Evolutionary conservation across 2,797 vertebrate genomes (phyloP).

Genomic region (Carapus acus): DNA sequence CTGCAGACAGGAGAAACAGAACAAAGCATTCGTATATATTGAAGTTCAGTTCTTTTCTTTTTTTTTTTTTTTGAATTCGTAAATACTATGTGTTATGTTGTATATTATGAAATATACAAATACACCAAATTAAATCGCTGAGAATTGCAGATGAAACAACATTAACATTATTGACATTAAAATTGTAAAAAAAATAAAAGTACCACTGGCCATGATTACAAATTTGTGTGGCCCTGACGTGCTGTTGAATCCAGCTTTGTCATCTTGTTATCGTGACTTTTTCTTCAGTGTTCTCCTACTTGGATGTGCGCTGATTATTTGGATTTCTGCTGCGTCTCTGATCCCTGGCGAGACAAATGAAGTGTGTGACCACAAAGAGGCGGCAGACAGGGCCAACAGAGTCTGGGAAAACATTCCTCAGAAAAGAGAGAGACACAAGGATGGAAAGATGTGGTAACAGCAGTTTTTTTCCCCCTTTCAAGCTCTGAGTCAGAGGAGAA

Average conservation of each 20-base stretch:
- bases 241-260: slow-evolving; percentile 38
- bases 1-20: too few relatives aligned
- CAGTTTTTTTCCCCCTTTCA: slow-evolving; percentile 23
- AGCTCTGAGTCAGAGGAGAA: slow-evolving; percentile 17
- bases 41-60: too few relatives aligned
- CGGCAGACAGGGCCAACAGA: slow-evolving; percentile 61
- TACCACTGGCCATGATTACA: neutral
- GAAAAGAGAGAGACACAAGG: slow-evolving; percentile 45
- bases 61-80: too few relatives aligned
- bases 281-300: slow-evolving; percentile 42
- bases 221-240: slow-evolving; percentile 14
- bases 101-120: too few relatives aligned
- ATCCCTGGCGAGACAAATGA: slow-evolving; percentile 71
- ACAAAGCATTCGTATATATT: too few relatives aligned
- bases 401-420: slow-evolving; percentile 70
- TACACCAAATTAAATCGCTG: too few relatives aligned
- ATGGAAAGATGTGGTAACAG: slow-evolving; percentile 42
- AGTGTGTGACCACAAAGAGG: slow-evolving; percentile 70
- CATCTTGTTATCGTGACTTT: slow-evolving; percentile 63
- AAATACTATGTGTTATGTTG: too few relatives aligned
- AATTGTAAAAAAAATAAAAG: slow-evolving; percentile 1
- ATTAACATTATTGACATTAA: too few relatives aligned
- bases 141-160: too few relatives aligned
- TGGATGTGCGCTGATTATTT: slow-evolving; percentile 67
- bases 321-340: slow-evolving; percentile 66